Base-by-base conservation (phyloP, 2,888 invertebrate species). In the Phaonia tiefii region DNA sequence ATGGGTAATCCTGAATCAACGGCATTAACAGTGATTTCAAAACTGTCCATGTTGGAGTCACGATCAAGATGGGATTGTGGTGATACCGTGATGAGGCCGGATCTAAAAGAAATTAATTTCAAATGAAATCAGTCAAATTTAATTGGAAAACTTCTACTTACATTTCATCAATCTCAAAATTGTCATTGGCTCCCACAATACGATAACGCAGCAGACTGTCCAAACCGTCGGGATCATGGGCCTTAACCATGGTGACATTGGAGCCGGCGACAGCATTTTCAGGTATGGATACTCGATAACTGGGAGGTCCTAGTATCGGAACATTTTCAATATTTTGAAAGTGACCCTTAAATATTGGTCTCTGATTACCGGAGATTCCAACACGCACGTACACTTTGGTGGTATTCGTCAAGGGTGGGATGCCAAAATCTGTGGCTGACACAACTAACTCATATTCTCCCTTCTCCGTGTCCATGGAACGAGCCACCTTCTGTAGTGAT, bases 191-290 rank as follows among this genome's bases (percentile, higher is more conserved):
- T 0, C 95, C 96, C 25, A 94, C 93, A 73, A 96, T 94, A 83
- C 94, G 93, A 86, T 95, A 96, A 0, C 92, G 93, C 0, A 96
- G 86, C 10, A 94, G 89, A 83, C 93, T 92, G 87, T 96, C 95
- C 13, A 95, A 91, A 0, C 96, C 96, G 89, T 96, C 96, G 0
- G 95, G 95, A 90, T 96, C 96, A 76, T 94, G 94, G 0, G 96
- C 96, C 20, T 93, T 89, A 0, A 96, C 94, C 58, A 92, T 93
- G 0, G 95, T 93, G 0, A 96, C 94, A 88, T 94, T 93, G 13
- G 93, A 93, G 0, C 95, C 95, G 1, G 94, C 91, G 1, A 92
- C 89, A 0, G 95, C 93, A 87, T 95, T 94, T 90, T 96, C 96
- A 65, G 92, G 92, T 20, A 96, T 92, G 63, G 92, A 93, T 0